Evolutionary conservation across 2,888 invertebrate species (phyloP), one percentile per base, ranked within the genome.

Genomic region (Acleris holmiana): DNA sequence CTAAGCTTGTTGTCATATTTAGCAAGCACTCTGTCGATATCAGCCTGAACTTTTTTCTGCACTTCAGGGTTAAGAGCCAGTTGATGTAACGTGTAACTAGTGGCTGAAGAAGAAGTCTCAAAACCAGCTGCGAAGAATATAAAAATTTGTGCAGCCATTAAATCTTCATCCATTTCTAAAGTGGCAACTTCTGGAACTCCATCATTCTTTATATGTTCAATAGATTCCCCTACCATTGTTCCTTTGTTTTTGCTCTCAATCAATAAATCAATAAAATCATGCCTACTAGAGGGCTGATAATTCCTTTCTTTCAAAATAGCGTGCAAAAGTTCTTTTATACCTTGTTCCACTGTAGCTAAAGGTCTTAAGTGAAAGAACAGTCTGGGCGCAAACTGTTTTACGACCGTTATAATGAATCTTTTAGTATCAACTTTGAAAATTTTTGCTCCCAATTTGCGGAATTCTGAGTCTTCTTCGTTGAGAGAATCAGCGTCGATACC

Each of bases 81-180:
- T 71, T 88, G 82, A 63, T 88, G 85, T 48, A 88, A 71, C 2
- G 88, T 83, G 68, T 75, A 83, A 49, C 86, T 86, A 5, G 89
- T 86, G 1, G 89, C 85, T 0, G 89, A 86, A 0, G 93, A 91
- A 0, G 92, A 93, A 0, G 93, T 91, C 67, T 93, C 93, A 54
- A 91, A 93, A 0, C 93, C 93, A 0, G 92, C 93, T 1, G 85
- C 85, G 48, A 88, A 87, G 69, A 89, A 89, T 13, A 89, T 78
- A 50, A 89, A 88, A 2, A 78, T 80, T 61, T 86, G 85, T 13
- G 86, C 85, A 0, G 82, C 83, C 48, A 84, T 72, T 54, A 83
- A 59, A 1, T 73, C 59, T 35, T 83, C 80, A 29, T 80, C 77
- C 68, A 84, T 67, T 60, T 84, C 85, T n/a, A 84, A 47, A 5